A percentile compares a stretch with the other conserved stretches of the same genome.
Conservation (phyloP, 2,113 vertebrate species). For the Melanerpes aurifrons region DNA sequence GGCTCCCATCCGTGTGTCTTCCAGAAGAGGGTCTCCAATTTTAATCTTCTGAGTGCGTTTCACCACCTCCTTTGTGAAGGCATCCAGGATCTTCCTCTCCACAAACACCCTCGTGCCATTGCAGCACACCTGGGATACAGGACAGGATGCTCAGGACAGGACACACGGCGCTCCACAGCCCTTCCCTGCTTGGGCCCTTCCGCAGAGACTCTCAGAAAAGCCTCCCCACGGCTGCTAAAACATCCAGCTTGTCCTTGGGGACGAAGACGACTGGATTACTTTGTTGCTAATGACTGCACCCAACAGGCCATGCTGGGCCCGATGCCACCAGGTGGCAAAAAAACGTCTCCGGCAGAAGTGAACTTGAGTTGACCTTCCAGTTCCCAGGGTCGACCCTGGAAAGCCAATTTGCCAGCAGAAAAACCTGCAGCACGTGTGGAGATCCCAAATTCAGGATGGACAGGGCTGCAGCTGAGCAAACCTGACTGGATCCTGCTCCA, state of each 20-base stretch:
- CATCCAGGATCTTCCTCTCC: constrained; percentile 86
- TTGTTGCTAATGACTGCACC: neutral
- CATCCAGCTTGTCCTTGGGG: neutral
- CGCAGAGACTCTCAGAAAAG: neutral
- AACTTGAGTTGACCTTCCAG: neutral
- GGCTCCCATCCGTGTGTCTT: constrained; percentile 91
- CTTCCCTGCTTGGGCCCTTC: neutral
- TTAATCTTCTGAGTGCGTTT: constrained; percentile 88
- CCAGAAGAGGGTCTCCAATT: constrained; percentile 89
- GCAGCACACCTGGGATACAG: constrained; percentile 87
- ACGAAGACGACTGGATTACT: neutral
- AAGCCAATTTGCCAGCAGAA: neutral
- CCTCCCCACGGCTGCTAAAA: neutral
- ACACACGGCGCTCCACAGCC: neutral
- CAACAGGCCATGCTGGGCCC: neutral
- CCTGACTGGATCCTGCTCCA: neutral
- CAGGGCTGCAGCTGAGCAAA: neutral
- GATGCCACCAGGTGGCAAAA: constrained; percentile 27
- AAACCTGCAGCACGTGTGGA: neutral
- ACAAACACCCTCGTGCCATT: constrained; percentile 96
- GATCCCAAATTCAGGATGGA: neutral
- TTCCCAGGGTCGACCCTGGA: fast-evolving
- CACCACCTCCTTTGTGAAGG: constrained; percentile 89
- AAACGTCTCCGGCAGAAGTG: neutral
- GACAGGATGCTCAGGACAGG: neutral